These are phyloP conservation scores for Polydrusus pterygomalis DNA, from an alignment of 2,888 invertebrate species.

Conservation along the genomic window DNA sequence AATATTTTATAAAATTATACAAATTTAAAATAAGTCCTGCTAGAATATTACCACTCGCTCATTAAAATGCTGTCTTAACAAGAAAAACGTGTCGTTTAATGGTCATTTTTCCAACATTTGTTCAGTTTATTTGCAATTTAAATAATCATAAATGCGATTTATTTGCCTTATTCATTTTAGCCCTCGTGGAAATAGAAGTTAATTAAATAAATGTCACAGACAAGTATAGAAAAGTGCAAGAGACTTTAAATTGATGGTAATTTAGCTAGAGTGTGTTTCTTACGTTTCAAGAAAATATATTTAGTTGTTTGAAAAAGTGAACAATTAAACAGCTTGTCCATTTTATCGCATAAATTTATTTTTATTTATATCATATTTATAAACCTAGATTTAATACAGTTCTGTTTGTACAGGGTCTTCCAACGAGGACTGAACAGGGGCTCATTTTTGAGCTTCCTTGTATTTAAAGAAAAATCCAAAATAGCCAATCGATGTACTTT, in stretches of 20 bases:
- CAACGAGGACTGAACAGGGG: no score
- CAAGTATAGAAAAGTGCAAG: slow-evolving; percentile 18
- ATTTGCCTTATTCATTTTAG: slow-evolving; percentile 16
- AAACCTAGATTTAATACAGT: no score
- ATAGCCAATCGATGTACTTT: no score
- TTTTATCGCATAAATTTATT: no score
- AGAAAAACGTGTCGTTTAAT: slow-evolving; percentile 5
- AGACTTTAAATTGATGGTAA: not conserved
- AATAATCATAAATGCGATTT: slow-evolving; percentile 20
- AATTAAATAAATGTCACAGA: slow-evolving; percentile 25
- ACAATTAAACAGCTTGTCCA: no score
- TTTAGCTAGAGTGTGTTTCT: slow-evolving; percentile 2
- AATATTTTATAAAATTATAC: not conserved
- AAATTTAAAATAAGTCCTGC: not conserved
- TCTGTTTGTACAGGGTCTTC: no score
- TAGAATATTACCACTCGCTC: slow-evolving; percentile 4
- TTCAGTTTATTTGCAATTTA: slow-evolving; percentile 11
- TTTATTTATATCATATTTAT: no score
- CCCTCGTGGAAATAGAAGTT: slow-evolving; percentile 1
- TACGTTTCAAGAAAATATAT: no score
- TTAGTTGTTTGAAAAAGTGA: no score
- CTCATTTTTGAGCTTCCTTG: no score
- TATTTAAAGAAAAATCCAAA: no score
- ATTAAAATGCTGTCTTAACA: slow-evolving; percentile 6
- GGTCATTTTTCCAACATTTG: slow-evolving; percentile 1